Evolutionary conservation across 2,888 invertebrate species (phyloP).

Genomic region (Leucoma salicis): DNA sequence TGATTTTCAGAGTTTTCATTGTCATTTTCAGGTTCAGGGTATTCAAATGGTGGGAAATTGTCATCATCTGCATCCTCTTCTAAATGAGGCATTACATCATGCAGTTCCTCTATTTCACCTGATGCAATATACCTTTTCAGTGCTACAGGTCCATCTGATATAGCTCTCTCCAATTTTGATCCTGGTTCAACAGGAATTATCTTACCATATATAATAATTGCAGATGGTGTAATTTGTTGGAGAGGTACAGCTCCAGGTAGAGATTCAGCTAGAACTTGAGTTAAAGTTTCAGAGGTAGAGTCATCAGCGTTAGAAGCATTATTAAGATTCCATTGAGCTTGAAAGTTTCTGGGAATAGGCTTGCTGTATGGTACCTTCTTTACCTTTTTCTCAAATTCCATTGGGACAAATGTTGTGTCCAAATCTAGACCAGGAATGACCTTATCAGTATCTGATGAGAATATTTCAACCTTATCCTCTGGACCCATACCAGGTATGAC

Average conservation of each 20-base stretch:
- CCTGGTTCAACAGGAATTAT: conserved; percentile 89
- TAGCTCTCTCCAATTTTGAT: conserved; percentile 88
- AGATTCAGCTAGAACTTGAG: conserved; percentile 87
- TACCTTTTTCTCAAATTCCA: conserved; percentile 87
- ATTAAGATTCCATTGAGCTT: conserved; percentile 97
- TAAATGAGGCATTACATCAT: conserved; percentile 88
- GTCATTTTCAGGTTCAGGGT: conserved; percentile 59
- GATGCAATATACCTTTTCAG: conserved; percentile 89
- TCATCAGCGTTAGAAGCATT: conserved; percentile 85
- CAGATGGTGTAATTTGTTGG: conserved; percentile 89
- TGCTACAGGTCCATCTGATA: conserved; percentile 89
- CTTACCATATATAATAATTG: conserved; percentile 92
- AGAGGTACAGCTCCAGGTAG: conserved; percentile 90
- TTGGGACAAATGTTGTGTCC: conserved; percentile 84
- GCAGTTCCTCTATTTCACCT: conserved; percentile 90
- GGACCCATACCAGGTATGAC: conserved; percentile 99
- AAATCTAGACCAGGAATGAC: conserved; percentile 94
- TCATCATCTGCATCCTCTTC: conserved; percentile 83
- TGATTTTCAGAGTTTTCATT: conserved; percentile 35
- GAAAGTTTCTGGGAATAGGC: conserved; percentile 97
- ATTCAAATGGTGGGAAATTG: conserved; percentile 69
- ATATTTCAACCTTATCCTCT: conserved; percentile 93
- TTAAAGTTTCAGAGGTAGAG: conserved; percentile 82
- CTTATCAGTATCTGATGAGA: conserved; percentile 82
- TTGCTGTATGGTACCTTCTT: conserved; percentile 97